Evolutionary conservation across 2,113 vertebrate species (phyloP), one percentile per base, ranked within the genome.

Genomic region (Cebus imitator): DNA sequence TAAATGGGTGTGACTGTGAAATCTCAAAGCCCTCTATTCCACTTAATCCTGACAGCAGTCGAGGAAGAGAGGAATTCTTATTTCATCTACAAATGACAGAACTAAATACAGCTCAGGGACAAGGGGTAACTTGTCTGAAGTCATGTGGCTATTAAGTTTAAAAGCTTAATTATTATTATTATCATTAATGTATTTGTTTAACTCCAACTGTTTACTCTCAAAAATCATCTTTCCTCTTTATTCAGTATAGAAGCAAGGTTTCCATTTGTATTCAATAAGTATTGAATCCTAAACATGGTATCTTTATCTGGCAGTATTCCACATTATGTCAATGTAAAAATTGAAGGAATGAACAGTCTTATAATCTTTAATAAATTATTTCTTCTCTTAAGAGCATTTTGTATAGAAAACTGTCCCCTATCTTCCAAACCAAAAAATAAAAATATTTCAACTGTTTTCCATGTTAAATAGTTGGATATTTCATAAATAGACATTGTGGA

Each of bases 361-460:
- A 92, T 7, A 50, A 83, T 21, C 52, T 87, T 70, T 55, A 93
- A 88, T 58, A 88, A 85, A 57, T 32, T 80, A 90, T 85, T 92
- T 96, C 20, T 92, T 91, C 32, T 78, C 30, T 66, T 27, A 91
- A 95, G 35, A 88, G 4, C 25, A 89, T 82, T 86, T 72, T 58
- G 32, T 57, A 93, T 43, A 84, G 27, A 64, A 95, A 80, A 93
- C 8, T 66, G 11, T 68, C 72, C 45, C 32, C 52, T 95, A 88
- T 82, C 66, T 92, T 97, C 45, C 78, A 16, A 72, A 80, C 37
- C n/a, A 93, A 94, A 73, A 78, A 81, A 81, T 66, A 94, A 17
- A 43, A 52, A 27, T 86, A 82, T 72, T 96, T 10, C 43, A 90
- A 48, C 84, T 90, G 95, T 79, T 55, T 94, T 18, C 35, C 12